Base-by-base conservation (phyloP, 2,888 invertebrate species). In the Pachymerium ferrugineum region DNA sequence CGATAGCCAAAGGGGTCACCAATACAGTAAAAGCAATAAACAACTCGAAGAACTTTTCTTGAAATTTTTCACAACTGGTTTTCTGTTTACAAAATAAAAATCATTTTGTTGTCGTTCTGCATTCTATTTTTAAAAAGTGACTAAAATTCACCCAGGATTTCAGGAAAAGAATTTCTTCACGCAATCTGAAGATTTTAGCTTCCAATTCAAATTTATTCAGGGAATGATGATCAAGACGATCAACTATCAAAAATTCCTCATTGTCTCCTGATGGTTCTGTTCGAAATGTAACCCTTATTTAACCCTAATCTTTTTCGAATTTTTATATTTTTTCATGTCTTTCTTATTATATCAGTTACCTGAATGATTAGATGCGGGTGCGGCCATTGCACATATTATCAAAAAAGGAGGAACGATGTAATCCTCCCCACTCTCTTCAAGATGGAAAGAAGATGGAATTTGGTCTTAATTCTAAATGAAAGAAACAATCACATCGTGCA, bases 1-100 rank as follows among this genome's bases (percentile, higher is more conserved):
- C 71, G n/a, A 38, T 38, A 1, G 71, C 71, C 22, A 71, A 33
- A 1, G 71, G 71, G 22, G 71, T 71, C 22, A 71, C 38, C 6
- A 71, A 19, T 3, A 71, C 38, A 1, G 71, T 71, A 25, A 71
- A 71, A 5, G 71, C 71, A 1, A 71, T 71, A n/a, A 71, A 71
- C 19, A 71, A 38, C 38, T 71, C 71, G 19, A 71, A 71, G 22
- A 71, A 71, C 16, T 38, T 71, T 38, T 71, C 71, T 35, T 71
- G 71, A 22, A 71, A 71, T 38, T 38, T 71, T 33, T 71, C 71
- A 19, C 35, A 35, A 33, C 38, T 28, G 22, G 6, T 28, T 38
- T 28, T 28, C 71, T 71, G 22, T 3, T 19, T 29, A 70, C 25
- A 70, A 47, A 47, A 6, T 2, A 47, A 16, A 47, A 47, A 47